Evolutionary conservation across 2,113 vertebrate genomes (phyloP), one percentile per base, ranked within the genome.

Genomic region (Esox niger): DNA sequence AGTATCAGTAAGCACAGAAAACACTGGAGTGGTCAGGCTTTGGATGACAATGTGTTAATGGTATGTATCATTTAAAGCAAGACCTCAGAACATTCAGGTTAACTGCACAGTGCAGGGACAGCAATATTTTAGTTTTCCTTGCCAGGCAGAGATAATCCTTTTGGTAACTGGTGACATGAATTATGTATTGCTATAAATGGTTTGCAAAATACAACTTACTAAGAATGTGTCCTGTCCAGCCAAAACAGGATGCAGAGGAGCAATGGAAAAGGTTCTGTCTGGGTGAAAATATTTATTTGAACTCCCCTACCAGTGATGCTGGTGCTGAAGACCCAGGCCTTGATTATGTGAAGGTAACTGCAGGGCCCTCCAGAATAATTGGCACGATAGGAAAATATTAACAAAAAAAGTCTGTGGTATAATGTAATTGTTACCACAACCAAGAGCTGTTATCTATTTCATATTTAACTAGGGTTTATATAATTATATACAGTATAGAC

Each of bases 261-360:
- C 95, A 94, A 57, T 99, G 97, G 97, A 97, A 91, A 84, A 95
- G 88, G 76, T 98, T 98, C 82, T 98, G 96, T 90, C 86, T 99
- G 20, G 97, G 97, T 71, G 93, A 95, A 87, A 92, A 73, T 33
- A 15, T 94, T 70, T 94, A 90, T 79, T 87, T 80, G 62, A 91
- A 87, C 56, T 59, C 74, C 26, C 73, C 88, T 20, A 49, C 83
- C 55, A 68, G 60, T 63, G 64, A 87, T 54, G 60, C 82, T 71
- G 83, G 83, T 62, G 74, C 66, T 68, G 84, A 91, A 67, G 64
- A 74, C 76, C 84, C 89, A 66, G 94, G 92, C 66, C 90, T 98
- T 20, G 95, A 98, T 89, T 98, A 97, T 62, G 77, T 91, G 43
- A 94, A 98, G 90, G 97, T 96, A 79, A 64, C 52, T 8, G 17